Evolutionary conservation across 2,113 vertebrate species (phyloP).

Genomic region (Urocynchramus pylzowi): DNA sequence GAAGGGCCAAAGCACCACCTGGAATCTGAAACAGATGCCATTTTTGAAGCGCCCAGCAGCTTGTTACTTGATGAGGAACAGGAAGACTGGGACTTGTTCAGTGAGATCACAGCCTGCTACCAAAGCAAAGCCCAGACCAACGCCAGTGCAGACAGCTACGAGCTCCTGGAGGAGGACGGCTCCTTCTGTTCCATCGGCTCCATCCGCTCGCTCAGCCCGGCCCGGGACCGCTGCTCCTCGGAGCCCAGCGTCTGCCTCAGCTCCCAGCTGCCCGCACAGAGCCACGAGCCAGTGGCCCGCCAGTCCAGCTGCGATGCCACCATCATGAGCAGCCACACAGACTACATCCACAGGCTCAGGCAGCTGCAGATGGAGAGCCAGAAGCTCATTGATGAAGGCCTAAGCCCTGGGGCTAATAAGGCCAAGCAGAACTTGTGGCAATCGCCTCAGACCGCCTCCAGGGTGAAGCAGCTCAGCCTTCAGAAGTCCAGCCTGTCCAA

Average conservation of each 20-base stretch:
- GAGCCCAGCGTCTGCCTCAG: constrained; percentile 73
- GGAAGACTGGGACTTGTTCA: constrained; percentile 68
- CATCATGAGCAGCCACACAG: constrained; percentile 47
- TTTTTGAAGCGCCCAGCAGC: constrained; percentile 46
- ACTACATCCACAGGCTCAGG: constrained; percentile 59
- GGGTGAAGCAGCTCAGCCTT: constrained; percentile 36
- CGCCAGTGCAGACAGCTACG: constrained; percentile 45
- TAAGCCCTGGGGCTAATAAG: constrained; percentile 7
- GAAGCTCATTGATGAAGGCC: constrained; percentile 57
- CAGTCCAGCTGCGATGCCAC: constrained; percentile 77
- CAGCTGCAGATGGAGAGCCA: constrained; percentile 65
- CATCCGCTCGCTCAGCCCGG: constrained; percentile 14
- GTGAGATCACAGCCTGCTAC: constrained; percentile 69
- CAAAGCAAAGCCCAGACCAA: constrained; percentile 44
- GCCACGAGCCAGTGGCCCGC: constrained; percentile 65
- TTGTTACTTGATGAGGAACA: constrained; percentile 45
- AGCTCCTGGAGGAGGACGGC: constrained; percentile 58
- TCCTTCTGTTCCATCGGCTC: constrained; percentile 62
- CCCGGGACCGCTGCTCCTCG: constrained; percentile 68
- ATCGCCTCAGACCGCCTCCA: constrained; percentile 27
- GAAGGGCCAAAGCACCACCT: constrained; percentile 31
- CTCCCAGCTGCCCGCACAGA: constrained; percentile 26
- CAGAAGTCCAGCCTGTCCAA: constrained; percentile 62
- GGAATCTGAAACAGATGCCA: constrained; percentile 32
- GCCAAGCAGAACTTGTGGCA: constrained; percentile 52